A percentile compares a stretch with the other conserved stretches of the same genome.
Evolutionary conservation across 2,113 vertebrate species (phyloP).

Genomic region (Crocuta crocuta): DNA sequence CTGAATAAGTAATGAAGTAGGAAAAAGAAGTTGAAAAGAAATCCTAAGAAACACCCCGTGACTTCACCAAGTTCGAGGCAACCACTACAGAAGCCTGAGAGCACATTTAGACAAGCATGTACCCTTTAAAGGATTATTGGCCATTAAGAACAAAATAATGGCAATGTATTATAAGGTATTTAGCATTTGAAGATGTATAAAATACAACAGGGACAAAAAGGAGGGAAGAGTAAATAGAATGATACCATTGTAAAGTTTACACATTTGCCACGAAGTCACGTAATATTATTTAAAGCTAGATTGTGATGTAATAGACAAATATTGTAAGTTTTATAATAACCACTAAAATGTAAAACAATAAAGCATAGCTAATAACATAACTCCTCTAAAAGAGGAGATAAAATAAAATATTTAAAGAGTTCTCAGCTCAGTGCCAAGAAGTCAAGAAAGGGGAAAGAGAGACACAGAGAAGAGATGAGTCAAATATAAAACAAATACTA

Average conservation of each 20-base stretch:
- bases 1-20: not conserved
- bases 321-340: not conserved
- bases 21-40: not conserved
- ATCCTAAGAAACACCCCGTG: not conserved
- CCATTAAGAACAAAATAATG: not conserved
- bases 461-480: not conserved
- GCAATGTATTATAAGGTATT: not conserved
- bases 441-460: not conserved
- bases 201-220: not conserved
- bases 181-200: not conserved
- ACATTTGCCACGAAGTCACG: not conserved
- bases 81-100: not conserved
- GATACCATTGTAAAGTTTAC: not conserved
- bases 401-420: not conserved
- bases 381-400: not conserved
- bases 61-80: not conserved
- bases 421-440: not conserved
- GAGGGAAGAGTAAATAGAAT: not conserved
- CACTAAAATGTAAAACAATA: not conserved
- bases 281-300: conserved; percentile 1
- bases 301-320: not conserved
- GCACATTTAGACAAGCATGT: not conserved
- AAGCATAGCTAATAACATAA: not conserved
- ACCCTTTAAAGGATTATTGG: not conserved
- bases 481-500: not conserved